Percentiles rank a stretch among this genome's conserved stretches.
phyloP scores from a whole-genome alignment of 1,140 invertebrate genomes.

The Penaeus vannamei region DNA sequence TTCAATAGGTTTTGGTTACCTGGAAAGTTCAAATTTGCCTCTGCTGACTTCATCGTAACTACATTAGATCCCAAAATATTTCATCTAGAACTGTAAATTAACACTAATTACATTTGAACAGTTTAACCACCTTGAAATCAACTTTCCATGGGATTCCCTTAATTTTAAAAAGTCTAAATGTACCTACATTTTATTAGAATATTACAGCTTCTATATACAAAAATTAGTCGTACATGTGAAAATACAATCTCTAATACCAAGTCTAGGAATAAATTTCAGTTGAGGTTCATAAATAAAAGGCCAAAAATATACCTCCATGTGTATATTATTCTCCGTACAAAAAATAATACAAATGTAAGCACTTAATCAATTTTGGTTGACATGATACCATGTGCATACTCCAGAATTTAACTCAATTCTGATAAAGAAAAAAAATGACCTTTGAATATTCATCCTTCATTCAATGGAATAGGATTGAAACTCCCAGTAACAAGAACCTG shows the following conservation, averaged over 20 bases:
- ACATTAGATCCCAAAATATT: no score
- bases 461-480: constrained; percentile 13
- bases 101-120: no score
- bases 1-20: no score
- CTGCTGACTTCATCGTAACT: no score
- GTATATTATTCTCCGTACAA: constrained; percentile 57
- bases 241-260: constrained; percentile 7
- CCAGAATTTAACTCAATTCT: constrained; percentile 38
- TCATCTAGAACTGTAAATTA: no score
- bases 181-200: no score
- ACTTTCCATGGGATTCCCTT: no score
- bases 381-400: constrained; percentile 38
- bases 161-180: no score
- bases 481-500: constrained; percentile 14
- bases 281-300: background rate
- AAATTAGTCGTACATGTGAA: background rate
- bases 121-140: no score
- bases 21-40: no score
- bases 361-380: constrained; percentile 53
- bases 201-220: no score
- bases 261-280: constrained; percentile 4
- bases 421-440: constrained; percentile 38
- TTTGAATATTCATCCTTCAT: constrained; percentile 1
- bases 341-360: constrained; percentile 64
- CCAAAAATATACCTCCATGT: constrained; percentile 47